These are phyloP conservation scores for Oncorhynchus masou DNA, from an alignment of 2,113 vertebrate species.

Conservation along the genomic window DNA sequence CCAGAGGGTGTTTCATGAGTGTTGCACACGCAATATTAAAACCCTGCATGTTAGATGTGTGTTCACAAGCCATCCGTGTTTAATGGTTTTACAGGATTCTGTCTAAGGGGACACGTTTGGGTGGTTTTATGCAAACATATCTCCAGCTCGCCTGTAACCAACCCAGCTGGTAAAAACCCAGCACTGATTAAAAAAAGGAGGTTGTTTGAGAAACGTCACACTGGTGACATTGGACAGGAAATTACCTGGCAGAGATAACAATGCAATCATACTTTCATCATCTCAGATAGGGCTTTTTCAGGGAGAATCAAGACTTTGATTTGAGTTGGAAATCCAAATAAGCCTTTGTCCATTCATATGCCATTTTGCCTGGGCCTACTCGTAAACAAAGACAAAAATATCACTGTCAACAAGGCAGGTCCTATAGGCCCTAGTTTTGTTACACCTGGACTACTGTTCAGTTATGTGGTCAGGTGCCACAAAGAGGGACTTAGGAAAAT, in stretches of 20 bases:
- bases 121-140: neutral
- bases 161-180: neutral
- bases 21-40: neutral
- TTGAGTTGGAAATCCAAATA: neutral
- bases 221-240: neutral
- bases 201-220: neutral
- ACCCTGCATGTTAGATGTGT: neutral
- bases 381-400: too few relatives aligned
- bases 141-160: neutral
- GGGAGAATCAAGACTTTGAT: neutral
- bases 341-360: too few relatives aligned
- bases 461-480: too few relatives aligned
- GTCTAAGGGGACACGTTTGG: neutral
- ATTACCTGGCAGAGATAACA: constrained; percentile 1
- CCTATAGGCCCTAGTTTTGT: too few relatives aligned
- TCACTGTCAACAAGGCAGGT: too few relatives aligned
- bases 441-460: too few relatives aligned
- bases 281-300: neutral
- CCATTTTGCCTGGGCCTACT: too few relatives aligned
- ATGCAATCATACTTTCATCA: neutral
- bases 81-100: neutral
- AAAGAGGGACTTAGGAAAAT: too few relatives aligned
- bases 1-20: too few relatives aligned
- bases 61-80: neutral
- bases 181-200: neutral